These are phyloP conservation scores for Ostrea denselamellosa DNA, from an alignment of 1,140 invertebrate species.

Conservation along the genomic window DNA sequence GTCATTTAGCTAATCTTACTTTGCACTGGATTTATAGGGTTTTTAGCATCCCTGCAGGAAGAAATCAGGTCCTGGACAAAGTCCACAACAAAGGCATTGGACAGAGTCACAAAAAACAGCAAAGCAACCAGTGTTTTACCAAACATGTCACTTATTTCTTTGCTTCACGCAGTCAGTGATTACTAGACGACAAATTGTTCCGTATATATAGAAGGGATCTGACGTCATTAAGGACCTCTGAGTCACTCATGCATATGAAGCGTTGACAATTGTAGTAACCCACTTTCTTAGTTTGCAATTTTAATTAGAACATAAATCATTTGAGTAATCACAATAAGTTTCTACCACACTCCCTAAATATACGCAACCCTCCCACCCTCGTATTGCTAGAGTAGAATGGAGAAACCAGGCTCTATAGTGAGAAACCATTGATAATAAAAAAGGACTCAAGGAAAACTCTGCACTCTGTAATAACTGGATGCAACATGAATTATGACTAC, in stretches of 20 bases:
- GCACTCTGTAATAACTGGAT: too few relatives aligned
- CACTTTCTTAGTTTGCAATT: slow-evolving; percentile 2
- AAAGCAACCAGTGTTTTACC: not conserved
- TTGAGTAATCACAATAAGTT: not conserved
- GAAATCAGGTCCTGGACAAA: not conserved
- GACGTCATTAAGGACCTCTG: slow-evolving; percentile 22
- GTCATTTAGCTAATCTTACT: not conserved
- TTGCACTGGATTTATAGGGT: slow-evolving; percentile 32
- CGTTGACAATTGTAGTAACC: not conserved
- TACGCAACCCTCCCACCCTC: not conserved
- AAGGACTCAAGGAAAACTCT: too few relatives aligned
- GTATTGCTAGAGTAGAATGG: not conserved
- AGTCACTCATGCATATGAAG: not conserved
- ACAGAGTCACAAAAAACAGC: not conserved
- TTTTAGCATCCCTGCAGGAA: slow-evolving; percentile 25
- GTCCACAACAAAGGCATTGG: slow-evolving; percentile 40
- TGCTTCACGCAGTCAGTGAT: not conserved
- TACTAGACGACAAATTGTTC: not conserved
- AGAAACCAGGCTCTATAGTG: too few relatives aligned
- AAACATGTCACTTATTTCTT: not conserved
- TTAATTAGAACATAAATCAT: slow-evolving; percentile 23
- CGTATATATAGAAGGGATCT: not conserved
- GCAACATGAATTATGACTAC: too few relatives aligned
- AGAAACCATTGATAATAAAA: too few relatives aligned
- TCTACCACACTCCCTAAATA: not conserved